These are phyloP conservation scores for Nomada lathburiana DNA, from an alignment of 2,888 invertebrate genomes.

Conservation along the genomic window DNA sequence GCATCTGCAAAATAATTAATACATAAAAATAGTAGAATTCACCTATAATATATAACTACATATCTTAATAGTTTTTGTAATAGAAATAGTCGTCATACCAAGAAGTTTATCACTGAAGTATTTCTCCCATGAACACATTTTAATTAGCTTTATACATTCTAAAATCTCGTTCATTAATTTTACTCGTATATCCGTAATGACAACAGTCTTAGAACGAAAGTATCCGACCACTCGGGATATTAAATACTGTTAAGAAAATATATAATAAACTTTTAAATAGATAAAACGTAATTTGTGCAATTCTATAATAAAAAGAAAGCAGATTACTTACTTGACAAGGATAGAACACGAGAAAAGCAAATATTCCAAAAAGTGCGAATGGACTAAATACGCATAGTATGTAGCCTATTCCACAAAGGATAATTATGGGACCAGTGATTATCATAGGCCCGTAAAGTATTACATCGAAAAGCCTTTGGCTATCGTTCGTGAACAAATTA, in stretches of 20 bases:
- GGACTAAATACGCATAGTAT: conserved; percentile 85
- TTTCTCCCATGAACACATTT: conserved; percentile 89
- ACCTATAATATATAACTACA: background rate
- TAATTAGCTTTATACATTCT: conserved; percentile 87
- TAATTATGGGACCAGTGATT: conserved; percentile 86
- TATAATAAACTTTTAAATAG: background rate
- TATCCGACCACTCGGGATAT: conserved; percentile 83
- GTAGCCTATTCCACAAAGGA: conserved; percentile 85
- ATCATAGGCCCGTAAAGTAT: conserved; percentile 85
- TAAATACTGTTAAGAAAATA: conserved; percentile 80
- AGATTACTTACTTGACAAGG: conserved; percentile 85
- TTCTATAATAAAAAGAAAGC: background rate
- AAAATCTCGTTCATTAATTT: conserved; percentile 86
- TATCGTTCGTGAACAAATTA: conserved; percentile 86
- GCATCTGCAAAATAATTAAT: conserved; percentile 82
- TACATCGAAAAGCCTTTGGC: conserved; percentile 86
- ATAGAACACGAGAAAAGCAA: conserved; percentile 85
- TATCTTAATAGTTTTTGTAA: background rate
- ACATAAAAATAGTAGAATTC: background rate
- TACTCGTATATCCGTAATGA: conserved; percentile 82
- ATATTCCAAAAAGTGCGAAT: conserved; percentile 85
- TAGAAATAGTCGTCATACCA: conserved; percentile 73
- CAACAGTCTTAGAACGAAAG: conserved; percentile 72
- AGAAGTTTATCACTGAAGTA: conserved; percentile 85
- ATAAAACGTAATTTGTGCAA: background rate